Percentiles rank a stretch among this genome's conserved stretches.
These are phyloP conservation scores for Labroides dimidiatus DNA, from an alignment of 2,797 vertebrate species.

Conservation along the genomic window DNA sequence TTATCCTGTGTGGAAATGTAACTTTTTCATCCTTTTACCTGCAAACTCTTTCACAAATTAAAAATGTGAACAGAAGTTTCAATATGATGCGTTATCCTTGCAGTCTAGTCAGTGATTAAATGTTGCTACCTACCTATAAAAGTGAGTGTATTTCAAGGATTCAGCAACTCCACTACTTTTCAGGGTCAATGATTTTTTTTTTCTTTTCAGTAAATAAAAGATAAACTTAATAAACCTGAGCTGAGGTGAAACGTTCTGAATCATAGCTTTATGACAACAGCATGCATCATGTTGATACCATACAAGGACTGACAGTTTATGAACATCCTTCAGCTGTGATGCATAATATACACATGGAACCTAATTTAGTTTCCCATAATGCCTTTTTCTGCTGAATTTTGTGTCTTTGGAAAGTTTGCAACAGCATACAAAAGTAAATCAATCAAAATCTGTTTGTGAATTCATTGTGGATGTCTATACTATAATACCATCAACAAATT, in stretches of 20 bases:
- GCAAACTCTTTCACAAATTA: no score
- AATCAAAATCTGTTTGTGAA: slow-evolving; percentile 48
- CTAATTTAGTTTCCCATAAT: slow-evolving; percentile 34
- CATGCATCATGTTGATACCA: slow-evolving; percentile 11
- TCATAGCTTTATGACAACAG: neutral
- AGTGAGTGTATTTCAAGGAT: no score
- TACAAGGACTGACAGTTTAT: slow-evolving; percentile 58
- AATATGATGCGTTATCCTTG: no score
- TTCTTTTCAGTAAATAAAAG: no score
- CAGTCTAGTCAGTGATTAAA: no score
- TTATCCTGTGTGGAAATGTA: no score
- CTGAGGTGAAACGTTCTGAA: slow-evolving; percentile 2
- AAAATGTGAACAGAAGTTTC: no score
- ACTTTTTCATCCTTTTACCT: no score
- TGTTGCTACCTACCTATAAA: no score
- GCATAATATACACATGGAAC: slow-evolving; percentile 35
- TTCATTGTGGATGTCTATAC: slow-evolving; percentile 7
- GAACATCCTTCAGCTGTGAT: slow-evolving; percentile 45
- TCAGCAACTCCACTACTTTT: no score
- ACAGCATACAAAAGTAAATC: slow-evolving; percentile 50
- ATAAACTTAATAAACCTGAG: no score
- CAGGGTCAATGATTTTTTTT: no score
- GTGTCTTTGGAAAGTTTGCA: slow-evolving; percentile 13
- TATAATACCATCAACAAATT: slow-evolving; percentile 10
- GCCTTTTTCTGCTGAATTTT: slow-evolving; percentile 43